Evolutionary conservation across 2,797 vertebrate genomes (phyloP), one percentile per base, ranked within the genome.

Genomic region (Crocodylus rhombifer): DNA sequence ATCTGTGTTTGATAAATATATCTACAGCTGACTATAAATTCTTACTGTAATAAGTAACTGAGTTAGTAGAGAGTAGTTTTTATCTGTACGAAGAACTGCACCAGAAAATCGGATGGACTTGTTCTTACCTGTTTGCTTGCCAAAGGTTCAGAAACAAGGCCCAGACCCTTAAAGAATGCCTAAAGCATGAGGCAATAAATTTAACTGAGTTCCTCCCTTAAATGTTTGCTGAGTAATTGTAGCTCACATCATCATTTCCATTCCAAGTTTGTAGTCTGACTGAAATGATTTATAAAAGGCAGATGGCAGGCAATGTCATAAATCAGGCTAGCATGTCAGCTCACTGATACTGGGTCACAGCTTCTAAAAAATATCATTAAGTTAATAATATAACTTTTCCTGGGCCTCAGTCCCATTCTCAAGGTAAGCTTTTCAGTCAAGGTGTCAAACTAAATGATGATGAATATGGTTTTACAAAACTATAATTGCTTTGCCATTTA

Each of bases 291-390:
- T 92, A 91, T 84, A 87, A 60, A 4, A 7, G 90, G 81, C 94
- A 96, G 91, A 90, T 95, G 94, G 86, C 88, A 91, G 90, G 87
- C 86, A 92, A 84, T 65, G 25, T 65, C 80, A 61, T 92, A 93
- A 95, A 95, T 95, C 78, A 90, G 4, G 7, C 6, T 73, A 69
- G 30, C 17, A 26, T 93, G 78, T 92, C 71, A 78, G 75, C 28
- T 94, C 28, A 71, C 84, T 61, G 85, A 84, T 78, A 77, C 28
- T 83, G 42, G 89, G 58, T 93, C 84, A 86, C n/a, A 26, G 51
- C 30, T 84, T 65, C 62, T 91, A 78, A 89, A 87, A 86, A 82
- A 84, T 87, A 91, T 75, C 67, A 26, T 23, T 36, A 42, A 89
- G 84, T 93, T 93, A 94, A 87, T 4, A 1, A 74, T 82, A 81